Percentiles rank a stretch among this genome's conserved stretches.
Conservation (phyloP, 2,113 vertebrate genomes). For the Trichomycterus rosablanca region DNA sequence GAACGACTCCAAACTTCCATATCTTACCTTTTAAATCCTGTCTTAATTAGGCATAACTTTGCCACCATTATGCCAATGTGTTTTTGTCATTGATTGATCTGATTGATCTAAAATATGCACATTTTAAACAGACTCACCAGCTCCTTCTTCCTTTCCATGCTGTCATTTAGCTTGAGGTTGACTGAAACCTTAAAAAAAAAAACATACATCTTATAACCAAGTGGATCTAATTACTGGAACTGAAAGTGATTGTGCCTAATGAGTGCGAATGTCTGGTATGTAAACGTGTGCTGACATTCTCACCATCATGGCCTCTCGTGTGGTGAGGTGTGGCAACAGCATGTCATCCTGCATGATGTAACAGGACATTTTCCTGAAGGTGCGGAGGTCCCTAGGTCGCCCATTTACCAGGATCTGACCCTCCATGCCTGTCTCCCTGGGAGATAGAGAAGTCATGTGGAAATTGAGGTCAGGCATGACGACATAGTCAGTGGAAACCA, state of each 20-base stretch:
- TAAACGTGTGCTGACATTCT: conserved; percentile 48
- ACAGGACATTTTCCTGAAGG: conserved; percentile 98
- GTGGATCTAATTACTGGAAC: conserved; percentile 24
- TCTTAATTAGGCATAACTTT: no score
- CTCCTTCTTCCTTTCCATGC: conserved; percentile 90
- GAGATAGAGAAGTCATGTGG: not conserved
- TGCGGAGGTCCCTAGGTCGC: conserved; percentile 81
- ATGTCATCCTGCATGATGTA: conserved; percentile 99
- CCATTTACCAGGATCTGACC: conserved; percentile 93
- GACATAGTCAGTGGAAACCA: no score
- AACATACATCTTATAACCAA: not conserved
- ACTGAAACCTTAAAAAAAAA: conserved; percentile 80
- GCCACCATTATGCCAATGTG: no score
- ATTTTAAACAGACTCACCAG: conserved; percentile 72
- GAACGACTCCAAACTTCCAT: no score
- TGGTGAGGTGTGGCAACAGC: conserved; percentile 89
- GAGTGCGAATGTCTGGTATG: not conserved
- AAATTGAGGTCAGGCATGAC: no score
- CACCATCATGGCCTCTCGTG: conserved; percentile 96
- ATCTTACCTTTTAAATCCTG: no score
- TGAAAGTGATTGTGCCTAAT: no score
- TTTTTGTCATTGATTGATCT: no score
- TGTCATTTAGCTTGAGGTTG: conserved; percentile 93
- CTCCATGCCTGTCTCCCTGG: conserved; percentile 94
- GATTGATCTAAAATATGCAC: no score